Evolutionary conservation across 2,797 vertebrate species (phyloP).

Genomic region (Sarcoramphus papa): DNA sequence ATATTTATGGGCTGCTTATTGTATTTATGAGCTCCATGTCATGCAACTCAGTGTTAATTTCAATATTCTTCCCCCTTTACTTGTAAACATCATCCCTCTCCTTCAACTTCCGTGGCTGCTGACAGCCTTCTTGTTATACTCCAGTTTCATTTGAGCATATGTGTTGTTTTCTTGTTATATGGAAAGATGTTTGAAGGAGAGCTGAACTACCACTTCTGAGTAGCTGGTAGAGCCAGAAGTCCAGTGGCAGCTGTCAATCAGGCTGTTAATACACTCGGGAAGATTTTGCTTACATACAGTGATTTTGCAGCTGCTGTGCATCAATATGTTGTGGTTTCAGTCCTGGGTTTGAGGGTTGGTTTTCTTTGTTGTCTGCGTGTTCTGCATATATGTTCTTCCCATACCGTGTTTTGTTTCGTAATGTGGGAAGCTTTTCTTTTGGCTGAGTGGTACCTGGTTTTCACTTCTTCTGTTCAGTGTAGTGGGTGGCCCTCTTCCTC

Average conservation of each 20-base stretch:
- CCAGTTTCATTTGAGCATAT: accelerated
- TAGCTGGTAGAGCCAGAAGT: not conserved
- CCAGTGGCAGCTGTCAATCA: not conserved
- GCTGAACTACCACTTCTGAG: not conserved
- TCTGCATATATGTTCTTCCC: not conserved
- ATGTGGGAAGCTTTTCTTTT: not conserved
- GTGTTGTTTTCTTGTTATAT: not conserved
- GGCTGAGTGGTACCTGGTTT: not conserved
- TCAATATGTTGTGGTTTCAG: not conserved
- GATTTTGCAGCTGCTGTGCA: not conserved
- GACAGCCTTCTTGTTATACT: not conserved
- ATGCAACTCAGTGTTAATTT: not conserved
- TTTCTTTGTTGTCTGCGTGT: not conserved
- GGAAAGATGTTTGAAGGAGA: not conserved
- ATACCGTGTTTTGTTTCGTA: accelerated
- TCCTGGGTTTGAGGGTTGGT: accelerated
- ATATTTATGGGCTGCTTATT: not conserved
- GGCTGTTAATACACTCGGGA: not conserved
- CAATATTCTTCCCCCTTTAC: not conserved
- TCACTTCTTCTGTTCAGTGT: not conserved
- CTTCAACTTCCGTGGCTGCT: not conserved
- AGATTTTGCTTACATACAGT: not conserved
- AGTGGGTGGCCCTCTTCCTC: not conserved
- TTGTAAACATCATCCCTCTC: accelerated
- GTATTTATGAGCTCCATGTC: not conserved